These are phyloP conservation scores for Crenuchus spilurus DNA, from an alignment of 2,797 vertebrate species.

Conservation along the genomic window DNA sequence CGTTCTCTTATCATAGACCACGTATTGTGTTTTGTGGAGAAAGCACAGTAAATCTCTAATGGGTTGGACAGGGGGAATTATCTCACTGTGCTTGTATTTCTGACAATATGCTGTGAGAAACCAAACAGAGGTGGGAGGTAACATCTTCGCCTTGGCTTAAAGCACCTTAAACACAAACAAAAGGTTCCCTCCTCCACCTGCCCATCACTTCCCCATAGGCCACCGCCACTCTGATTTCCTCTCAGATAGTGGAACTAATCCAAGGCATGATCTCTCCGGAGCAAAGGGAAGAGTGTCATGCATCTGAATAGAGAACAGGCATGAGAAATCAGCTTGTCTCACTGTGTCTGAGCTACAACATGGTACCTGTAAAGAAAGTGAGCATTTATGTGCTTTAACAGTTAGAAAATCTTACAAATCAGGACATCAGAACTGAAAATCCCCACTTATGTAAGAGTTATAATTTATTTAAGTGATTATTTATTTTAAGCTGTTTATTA, in stretches of 20 bases:
- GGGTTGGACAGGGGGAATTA: slow-evolving; percentile 23
- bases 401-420: no score
- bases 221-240: slow-evolving; percentile 53
- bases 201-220: slow-evolving; percentile 3
- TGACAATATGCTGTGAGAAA: slow-evolving; percentile 11
- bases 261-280: slow-evolving; percentile 60
- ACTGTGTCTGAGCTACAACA: slow-evolving; percentile 50
- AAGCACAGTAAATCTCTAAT: slow-evolving; percentile 21
- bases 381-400: background rate
- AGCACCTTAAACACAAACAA: slow-evolving; percentile 28
- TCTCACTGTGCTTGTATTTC: slow-evolving; percentile 30
- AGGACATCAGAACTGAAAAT: no score
- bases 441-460: no score
- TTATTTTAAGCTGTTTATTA: no score
- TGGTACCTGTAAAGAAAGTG: background rate
- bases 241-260: slow-evolving; percentile 69
- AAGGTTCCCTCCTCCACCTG: slow-evolving; percentile 16
- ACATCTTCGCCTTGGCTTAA: slow-evolving; percentile 30
- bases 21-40: slow-evolving; percentile 19
- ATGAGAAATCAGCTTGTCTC: slow-evolving; percentile 63
- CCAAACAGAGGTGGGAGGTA: slow-evolving; percentile 24
- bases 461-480: no score
- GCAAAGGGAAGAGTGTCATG: slow-evolving; percentile 55
- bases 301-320: slow-evolving; percentile 64
- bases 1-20: slow-evolving; percentile 21